Percentiles rank a stretch among this genome's conserved stretches.
These are phyloP conservation scores for Chrosomus eos DNA, from an alignment of 2,797 vertebrate genomes.

Conservation along the genomic window DNA sequence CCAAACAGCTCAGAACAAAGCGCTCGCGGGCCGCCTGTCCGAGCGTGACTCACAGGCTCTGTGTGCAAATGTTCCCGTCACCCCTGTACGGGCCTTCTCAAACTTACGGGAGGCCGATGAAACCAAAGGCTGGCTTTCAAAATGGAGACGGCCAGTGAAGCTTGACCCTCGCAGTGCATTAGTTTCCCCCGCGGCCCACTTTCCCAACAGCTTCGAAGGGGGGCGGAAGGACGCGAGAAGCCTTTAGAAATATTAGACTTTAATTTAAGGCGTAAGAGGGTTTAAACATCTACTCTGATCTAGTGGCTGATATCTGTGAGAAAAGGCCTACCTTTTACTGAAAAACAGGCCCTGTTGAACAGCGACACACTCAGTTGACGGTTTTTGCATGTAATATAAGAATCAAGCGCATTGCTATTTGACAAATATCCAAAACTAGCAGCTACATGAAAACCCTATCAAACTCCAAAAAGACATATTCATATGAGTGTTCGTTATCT, in stretches of 20 bases:
- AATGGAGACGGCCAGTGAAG: slow-evolving; percentile 59
- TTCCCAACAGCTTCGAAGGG: slow-evolving; percentile 37
- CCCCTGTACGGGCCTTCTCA: slow-evolving; percentile 12
- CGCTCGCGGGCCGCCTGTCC: slow-evolving; percentile 41
- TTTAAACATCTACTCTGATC: slow-evolving; percentile 53
- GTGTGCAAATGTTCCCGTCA: slow-evolving; percentile 47
- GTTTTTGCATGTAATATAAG: slow-evolving; percentile 34
- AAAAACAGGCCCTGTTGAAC: slow-evolving; percentile 27
- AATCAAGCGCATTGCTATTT: slow-evolving; percentile 10
- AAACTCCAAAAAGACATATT: background rate
- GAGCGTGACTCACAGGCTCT: slow-evolving; percentile 53
- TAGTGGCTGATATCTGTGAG: slow-evolving; percentile 66
- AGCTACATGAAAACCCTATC: background rate
- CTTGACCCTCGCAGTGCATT: slow-evolving; percentile 59
- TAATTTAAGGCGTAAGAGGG: slow-evolving; percentile 61
- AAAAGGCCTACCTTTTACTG: slow-evolving; percentile 60
- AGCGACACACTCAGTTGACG: slow-evolving; percentile 21
- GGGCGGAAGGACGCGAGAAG: slow-evolving; percentile 54
- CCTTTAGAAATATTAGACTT: slow-evolving; percentile 66
- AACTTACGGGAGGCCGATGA: slow-evolving; percentile 39
- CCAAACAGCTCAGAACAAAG: slow-evolving; percentile 64
- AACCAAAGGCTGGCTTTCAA: slow-evolving; percentile 47
- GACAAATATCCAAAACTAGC: slow-evolving; percentile 31
- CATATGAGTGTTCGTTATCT: background rate
- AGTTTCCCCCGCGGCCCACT: slow-evolving; percentile 42